Evolutionary conservation across 2,888 invertebrate species (phyloP), one percentile per base, ranked within the genome.

Genomic region (Germaria angustata): DNA sequence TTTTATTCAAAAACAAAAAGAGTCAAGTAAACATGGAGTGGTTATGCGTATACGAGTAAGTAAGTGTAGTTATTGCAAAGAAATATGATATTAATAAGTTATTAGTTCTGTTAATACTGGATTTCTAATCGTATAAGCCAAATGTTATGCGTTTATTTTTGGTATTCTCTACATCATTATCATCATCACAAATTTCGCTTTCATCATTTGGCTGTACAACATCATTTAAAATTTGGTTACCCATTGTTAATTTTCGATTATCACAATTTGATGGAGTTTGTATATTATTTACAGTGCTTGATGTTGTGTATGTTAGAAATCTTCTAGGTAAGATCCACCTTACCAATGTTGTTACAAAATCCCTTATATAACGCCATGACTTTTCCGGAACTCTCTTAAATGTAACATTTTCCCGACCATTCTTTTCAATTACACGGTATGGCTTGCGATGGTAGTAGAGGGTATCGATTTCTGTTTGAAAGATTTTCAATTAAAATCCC

Each of bases 291-390:
- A 82, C 82, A 82, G 49, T 73, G 59, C 32, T 36, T 34, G 57
- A 11, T 78, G 73, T 39, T 66, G 41, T 24, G 41, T 51, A 57
- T 34, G 63, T 76, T 68, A 85, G 15, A 79, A 68, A 84, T 73
- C 68, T 71, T 51, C 80, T 75, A 44, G 81, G 84, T 15, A 84
- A 63, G 66, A 85, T 71, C 51, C 77, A 77, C 79, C 97, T 98
- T 85, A 99, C 96, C 87, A 98, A 92, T 0, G 96, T 97, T 28
- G 96, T 97, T 91, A 97, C 97, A 87, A 96, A 93, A 90, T 96
- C 96, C 89, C 95, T 95, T 65, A 95, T 93, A 88, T 95, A 96
- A 69, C 95, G 94, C 87, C 96, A 90, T 32, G 95, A 93, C 77
- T 95, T 93, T 90, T 93, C 84, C 17, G 97, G 91, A 53, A 91